These are phyloP conservation scores for Emydocephalus ijimae DNA, from an alignment of 2,113 vertebrate genomes.

Conservation along the genomic window DNA sequence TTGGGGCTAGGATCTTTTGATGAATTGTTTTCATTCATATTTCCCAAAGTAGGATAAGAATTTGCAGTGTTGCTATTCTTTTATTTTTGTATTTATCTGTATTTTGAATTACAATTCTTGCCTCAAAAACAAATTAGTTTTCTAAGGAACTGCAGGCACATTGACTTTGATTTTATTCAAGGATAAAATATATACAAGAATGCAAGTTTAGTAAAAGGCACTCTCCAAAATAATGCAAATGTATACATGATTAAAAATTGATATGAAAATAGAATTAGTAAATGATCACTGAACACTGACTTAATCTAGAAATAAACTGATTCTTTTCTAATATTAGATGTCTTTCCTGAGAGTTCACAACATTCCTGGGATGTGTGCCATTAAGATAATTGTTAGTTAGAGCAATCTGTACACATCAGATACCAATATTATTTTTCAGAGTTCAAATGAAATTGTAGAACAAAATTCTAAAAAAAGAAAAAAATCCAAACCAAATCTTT, in stretches of 20 bases:
- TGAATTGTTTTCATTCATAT: background rate
- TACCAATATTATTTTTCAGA: background rate
- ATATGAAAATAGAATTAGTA: background rate
- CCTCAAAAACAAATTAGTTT: background rate
- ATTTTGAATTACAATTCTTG: background rate
- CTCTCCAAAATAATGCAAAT: background rate
- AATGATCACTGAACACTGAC: background rate
- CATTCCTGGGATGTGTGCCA: background rate
- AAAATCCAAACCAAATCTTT: background rate
- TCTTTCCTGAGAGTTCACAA: background rate
- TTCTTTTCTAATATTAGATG: background rate
- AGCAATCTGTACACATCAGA: background rate
- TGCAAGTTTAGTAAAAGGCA: background rate
- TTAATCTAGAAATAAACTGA: background rate
- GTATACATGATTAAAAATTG: background rate
- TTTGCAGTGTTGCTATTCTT: background rate
- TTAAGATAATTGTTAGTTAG: background rate
- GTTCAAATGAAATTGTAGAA: background rate
- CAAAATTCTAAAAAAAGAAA: background rate
- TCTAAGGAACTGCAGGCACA: background rate
- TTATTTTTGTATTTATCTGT: background rate
- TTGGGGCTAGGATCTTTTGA: background rate
- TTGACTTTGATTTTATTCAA: background rate
- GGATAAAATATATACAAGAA: background rate
- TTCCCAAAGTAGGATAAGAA: background rate